These are phyloP conservation scores for Rambutsinella grinnellia DNA, from an alignment of 2,888 invertebrate genomes.

Conservation along the genomic window DNA sequence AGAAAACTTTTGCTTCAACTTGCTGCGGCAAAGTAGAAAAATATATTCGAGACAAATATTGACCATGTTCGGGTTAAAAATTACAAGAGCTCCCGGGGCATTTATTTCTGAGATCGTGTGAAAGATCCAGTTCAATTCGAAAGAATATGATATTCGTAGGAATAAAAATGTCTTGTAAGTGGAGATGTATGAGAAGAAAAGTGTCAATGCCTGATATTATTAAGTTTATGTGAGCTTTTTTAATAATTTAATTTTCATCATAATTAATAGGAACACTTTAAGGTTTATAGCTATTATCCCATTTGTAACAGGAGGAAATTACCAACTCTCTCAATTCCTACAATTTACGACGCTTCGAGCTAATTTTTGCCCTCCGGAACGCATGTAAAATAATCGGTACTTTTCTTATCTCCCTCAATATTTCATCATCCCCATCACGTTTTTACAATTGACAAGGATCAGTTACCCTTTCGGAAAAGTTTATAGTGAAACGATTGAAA, in stretches of 20 bases:
- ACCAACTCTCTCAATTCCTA: too few species aligned
- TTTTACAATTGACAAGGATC: slow-evolving; percentile 25
- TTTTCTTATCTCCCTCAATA: slow-evolving; percentile 2
- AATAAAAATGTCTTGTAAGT: slow-evolving; percentile 26
- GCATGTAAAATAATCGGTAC: slow-evolving; percentile 14
- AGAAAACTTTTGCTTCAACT: too few species aligned
- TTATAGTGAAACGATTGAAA: slow-evolving; percentile 2
- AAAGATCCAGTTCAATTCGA: not conserved
- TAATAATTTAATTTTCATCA: not conserved
- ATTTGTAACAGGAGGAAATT: slow-evolving; percentile 31
- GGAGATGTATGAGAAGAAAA: not conserved
- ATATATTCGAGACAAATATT: too few species aligned
- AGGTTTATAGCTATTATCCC: slow-evolving; percentile 19
- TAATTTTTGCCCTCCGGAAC: slow-evolving; percentile 33
- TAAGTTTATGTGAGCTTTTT: too few species aligned
- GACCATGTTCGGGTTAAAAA: too few species aligned
- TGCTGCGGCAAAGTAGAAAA: too few species aligned
- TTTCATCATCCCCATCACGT: too few species aligned
- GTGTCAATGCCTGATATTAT: too few species aligned
- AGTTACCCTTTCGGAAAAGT: slow-evolving; percentile 11
- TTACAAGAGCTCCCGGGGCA: too few species aligned
- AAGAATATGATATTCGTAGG: slow-evolving; percentile 65
- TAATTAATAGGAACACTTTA: slow-evolving; percentile 1
- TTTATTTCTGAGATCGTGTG: too few species aligned
- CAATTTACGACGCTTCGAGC: slow-evolving; percentile 19